A percentile compares a stretch with the other conserved stretches of the same genome.
Evolutionary conservation across 2,113 vertebrate genomes (phyloP).

Genomic region (Oceanites oceanicus): DNA sequence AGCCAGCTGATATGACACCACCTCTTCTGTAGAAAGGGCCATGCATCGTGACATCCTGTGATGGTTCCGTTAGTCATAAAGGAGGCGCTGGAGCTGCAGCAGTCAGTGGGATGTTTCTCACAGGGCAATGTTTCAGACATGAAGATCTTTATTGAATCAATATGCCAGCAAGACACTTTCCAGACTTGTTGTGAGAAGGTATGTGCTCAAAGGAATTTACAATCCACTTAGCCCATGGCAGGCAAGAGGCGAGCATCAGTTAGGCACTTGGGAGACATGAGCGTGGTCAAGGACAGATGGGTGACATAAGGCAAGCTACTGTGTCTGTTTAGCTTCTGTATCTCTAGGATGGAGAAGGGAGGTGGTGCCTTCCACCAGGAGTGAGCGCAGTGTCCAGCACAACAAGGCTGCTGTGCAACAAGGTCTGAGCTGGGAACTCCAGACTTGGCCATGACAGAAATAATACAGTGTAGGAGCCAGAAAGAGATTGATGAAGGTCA

Average conservation of each 20-base stretch:
- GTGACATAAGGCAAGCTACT: background rate
- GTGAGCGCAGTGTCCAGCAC: background rate
- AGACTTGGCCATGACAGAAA: background rate
- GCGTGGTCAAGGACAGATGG: fast-evolving
- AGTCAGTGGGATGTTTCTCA: background rate
- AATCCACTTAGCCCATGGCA: background rate
- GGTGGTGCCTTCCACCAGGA: background rate
- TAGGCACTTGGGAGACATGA: background rate
- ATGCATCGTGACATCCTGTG: fast-evolving
- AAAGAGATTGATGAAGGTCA: background rate
- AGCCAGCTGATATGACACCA: background rate
- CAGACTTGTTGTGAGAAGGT: background rate
- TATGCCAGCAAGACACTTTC: background rate
- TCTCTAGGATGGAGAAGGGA: background rate
- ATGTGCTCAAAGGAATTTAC: background rate
- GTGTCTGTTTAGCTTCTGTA: background rate
- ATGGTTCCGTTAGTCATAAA: background rate
- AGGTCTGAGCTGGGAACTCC: background rate
- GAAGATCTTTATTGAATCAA: fast-evolving
- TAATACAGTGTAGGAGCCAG: background rate
- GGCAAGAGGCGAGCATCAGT: background rate
- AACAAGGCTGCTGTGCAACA: background rate
- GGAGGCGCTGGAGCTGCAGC: background rate
- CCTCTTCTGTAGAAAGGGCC: background rate
- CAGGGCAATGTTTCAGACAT: background rate